These are phyloP conservation scores for Sarcoramphus papa DNA, from an alignment of 2,797 vertebrate species.

Conservation along the genomic window DNA sequence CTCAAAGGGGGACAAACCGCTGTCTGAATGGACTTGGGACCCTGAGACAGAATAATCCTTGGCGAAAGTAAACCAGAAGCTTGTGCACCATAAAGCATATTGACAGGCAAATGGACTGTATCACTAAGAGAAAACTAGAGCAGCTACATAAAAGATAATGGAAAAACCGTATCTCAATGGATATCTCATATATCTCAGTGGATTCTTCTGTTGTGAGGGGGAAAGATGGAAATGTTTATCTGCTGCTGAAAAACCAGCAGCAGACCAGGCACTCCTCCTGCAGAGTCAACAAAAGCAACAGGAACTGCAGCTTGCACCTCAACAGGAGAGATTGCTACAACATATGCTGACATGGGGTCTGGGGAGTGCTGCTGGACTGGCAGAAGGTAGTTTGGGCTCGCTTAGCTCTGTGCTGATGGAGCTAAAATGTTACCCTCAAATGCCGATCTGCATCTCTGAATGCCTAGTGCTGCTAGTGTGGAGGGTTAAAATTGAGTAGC, in stretches of 20 bases:
- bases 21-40: not conserved
- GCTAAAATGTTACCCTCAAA: not conserved
- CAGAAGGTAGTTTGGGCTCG: not conserved
- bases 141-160: not conserved
- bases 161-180: not conserved
- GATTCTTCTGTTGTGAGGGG: not conserved
- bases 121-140: not conserved
- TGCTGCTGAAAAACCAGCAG: not conserved
- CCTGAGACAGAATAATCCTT: not conserved
- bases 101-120: not conserved
- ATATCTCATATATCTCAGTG: not conserved
- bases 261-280: not conserved
- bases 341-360: not conserved
- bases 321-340: not conserved
- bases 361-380: not conserved
- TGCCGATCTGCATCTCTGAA: not conserved
- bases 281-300: constrained; percentile 28
- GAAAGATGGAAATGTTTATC: not conserved
- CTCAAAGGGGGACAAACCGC: not conserved
- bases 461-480: not conserved
- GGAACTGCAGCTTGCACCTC: not conserved
- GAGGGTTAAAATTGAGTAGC: not conserved
- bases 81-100: not conserved
- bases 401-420: not conserved
- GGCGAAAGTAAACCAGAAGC: not conserved